A percentile compares a stretch with the other conserved stretches of the same genome.
These are phyloP conservation scores for Peromyscus attwateri DNA, from an alignment of 2,797 vertebrate genomes.

Conservation along the genomic window DNA sequence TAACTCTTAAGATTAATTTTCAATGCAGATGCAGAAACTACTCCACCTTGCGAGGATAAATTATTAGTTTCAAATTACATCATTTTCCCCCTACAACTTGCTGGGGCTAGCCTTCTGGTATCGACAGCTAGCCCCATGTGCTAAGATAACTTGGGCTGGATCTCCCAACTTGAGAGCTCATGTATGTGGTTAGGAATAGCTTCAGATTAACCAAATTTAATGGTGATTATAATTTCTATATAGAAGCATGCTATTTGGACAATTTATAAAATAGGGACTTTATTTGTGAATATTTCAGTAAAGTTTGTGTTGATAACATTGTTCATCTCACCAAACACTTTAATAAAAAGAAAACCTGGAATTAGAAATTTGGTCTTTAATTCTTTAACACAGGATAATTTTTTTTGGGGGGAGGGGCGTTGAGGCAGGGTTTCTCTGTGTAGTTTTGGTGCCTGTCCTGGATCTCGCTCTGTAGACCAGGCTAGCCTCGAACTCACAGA, in stretches of 20 bases:
- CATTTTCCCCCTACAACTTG: background rate
- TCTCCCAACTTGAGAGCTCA: constrained; percentile 11
- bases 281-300: constrained; percentile 67
- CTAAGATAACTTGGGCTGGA: constrained; percentile 7
- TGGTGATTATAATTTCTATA: constrained; percentile 20
- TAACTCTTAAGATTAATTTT: constrained; percentile 45
- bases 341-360: constrained; percentile 78
- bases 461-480: too few relatives aligned
- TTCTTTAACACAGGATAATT: constrained; percentile 53
- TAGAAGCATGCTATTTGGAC: constrained; percentile 36
- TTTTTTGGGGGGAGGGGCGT: background rate
- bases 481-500: too few relatives aligned
- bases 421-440: too few relatives aligned
- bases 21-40: constrained; percentile 51
- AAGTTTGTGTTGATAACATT: constrained; percentile 59
- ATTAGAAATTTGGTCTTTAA: constrained; percentile 60
- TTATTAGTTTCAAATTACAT: constrained; percentile 26
- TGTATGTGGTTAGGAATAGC: constrained; percentile 45
- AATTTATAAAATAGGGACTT: constrained; percentile 62
- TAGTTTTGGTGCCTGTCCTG: too few relatives aligned
- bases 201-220: constrained; percentile 6
- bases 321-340: constrained; percentile 73
- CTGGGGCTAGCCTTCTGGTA: background rate
- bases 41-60: constrained; percentile 4
- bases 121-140: background rate